Percentiles rank a stretch among this genome's conserved stretches.
Conservation (phyloP, 1,140 invertebrate species). For the Aphelinus certus region DNA sequence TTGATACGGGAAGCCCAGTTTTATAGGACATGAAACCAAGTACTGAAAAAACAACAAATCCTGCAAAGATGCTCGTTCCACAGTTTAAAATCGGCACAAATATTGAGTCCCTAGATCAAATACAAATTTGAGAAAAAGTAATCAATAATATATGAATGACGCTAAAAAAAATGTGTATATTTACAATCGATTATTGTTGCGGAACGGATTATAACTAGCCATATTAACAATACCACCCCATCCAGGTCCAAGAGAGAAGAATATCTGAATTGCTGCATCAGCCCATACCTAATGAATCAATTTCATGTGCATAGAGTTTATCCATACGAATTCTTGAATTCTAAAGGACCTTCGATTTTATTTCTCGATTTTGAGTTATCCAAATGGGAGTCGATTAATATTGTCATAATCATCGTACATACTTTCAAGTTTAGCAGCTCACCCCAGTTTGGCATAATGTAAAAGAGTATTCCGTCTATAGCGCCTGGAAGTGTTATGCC, state of each 20-base stretch:
- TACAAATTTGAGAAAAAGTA: no score
- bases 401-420: neutral
- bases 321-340: no score
- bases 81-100: slow-evolving; percentile 82
- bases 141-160: no score
- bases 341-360: no score
- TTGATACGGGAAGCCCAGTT: slow-evolving; percentile 82
- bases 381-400: no score
- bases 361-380: no score
- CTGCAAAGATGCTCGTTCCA: slow-evolving; percentile 90
- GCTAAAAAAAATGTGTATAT: slow-evolving; percentile 40
- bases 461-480: slow-evolving; percentile 80
- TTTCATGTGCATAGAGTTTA: no score
- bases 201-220: slow-evolving; percentile 89
- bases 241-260: slow-evolving; percentile 90
- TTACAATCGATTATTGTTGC: slow-evolving; percentile 85
- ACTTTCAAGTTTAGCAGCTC: slow-evolving; percentile 74
- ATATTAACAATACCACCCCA: slow-evolving; percentile 91
- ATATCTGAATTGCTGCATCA: slow-evolving; percentile 90
- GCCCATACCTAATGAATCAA: slow-evolving; percentile 80
- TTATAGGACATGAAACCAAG: slow-evolving; percentile 90
- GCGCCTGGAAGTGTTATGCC: slow-evolving; percentile 83
- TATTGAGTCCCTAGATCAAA: slow-evolving; percentile 74
- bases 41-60: slow-evolving; percentile 94
- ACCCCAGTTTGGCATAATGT: slow-evolving; percentile 84